Base-by-base conservation (phyloP, 2,797 vertebrate species). In the Taenioides sp. region DNA sequence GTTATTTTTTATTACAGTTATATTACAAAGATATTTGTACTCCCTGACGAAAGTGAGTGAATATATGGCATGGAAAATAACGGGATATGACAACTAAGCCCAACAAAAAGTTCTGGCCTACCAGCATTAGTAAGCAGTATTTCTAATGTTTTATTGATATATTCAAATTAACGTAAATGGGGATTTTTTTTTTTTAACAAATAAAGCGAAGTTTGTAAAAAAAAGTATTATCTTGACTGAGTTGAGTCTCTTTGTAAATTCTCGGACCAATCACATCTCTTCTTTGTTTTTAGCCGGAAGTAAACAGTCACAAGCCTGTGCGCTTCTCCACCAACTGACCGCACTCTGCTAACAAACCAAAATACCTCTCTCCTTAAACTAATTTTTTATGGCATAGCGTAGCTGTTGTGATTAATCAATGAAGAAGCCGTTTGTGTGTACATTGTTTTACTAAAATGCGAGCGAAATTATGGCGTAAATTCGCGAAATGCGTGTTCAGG, bases 241-340 rank as follows among this genome's bases (percentile, higher is more conserved):
- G 6, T 0, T 28, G 0, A 50, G 0, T 25, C 40, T 86, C 87
- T 85, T 22, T 73, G 79, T 63, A 28, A n/a, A 0, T 7, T 22
- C 11, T 31, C 2, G 3, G 68, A 59, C 87, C 74, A 89, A 89
- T 88, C 73, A 78, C 22, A 27, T 31, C 70, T 28, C 71, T 28
- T 0, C 0, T 57, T 23, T 47, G 20, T 75, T 72, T 80, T 76
- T 27, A 73, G 63, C 50, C 27, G 88, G 87, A 89, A 87, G 75
- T 82, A 4, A 0, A 47, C 34, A 22, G 34, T 64, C n/a, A 25
- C 37, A 14, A 9, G 2, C 18, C 5, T 9, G 2, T 18, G 40
- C 18, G 5, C 40, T 2, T 2, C 34, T 43, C 40, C 11, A 43
- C 40, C 3, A n/a, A 43, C 12, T 31, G 54, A 55, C 52, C 40